Percentiles rank a stretch among this genome's conserved stretches.
Evolutionary conservation across 2,113 vertebrate genomes (phyloP).

Genomic region (Canis aureus): DNA sequence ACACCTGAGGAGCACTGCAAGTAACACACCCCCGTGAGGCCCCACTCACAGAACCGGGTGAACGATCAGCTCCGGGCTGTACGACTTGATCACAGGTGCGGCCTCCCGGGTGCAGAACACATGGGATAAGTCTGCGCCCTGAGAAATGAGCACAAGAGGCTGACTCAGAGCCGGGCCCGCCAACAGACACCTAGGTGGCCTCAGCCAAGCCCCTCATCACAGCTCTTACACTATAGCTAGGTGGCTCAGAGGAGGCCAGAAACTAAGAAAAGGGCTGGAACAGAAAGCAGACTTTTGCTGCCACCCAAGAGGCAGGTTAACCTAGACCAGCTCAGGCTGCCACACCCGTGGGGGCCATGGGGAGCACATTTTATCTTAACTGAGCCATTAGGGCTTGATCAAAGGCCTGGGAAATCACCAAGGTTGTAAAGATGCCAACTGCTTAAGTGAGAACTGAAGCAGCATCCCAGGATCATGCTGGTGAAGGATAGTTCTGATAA

Average conservation of each 20-base stretch:
- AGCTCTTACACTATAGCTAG: neutral
- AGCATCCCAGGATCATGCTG: neutral
- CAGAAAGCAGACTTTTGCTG: neutral
- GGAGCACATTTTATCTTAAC: accelerated
- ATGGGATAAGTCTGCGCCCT: constrained; percentile 98
- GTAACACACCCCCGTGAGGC: neutral
- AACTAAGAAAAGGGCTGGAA: neutral
- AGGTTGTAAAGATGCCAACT: neutral
- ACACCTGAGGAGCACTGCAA: neutral
- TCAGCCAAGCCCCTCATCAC: neutral
- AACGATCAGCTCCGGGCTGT: constrained; percentile 98
- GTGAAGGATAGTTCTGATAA: neutral
- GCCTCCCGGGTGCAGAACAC: constrained; percentile 98
- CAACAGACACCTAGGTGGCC: neutral
- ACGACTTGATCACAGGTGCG: constrained; percentile 96
- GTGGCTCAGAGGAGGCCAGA: neutral
- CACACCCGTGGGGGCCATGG: accelerated
- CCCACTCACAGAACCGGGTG: constrained; percentile 97
- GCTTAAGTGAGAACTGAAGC: neutral
- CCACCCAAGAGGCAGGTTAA: neutral
- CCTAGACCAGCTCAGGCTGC: neutral
- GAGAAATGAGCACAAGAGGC: constrained; percentile 58
- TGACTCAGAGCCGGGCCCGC: accelerated
- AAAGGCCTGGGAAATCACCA: neutral
- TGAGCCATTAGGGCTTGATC: neutral